Evolutionary conservation across 1,140 invertebrate genomes (phyloP).

Genomic region (Bombyx mandarina): DNA sequence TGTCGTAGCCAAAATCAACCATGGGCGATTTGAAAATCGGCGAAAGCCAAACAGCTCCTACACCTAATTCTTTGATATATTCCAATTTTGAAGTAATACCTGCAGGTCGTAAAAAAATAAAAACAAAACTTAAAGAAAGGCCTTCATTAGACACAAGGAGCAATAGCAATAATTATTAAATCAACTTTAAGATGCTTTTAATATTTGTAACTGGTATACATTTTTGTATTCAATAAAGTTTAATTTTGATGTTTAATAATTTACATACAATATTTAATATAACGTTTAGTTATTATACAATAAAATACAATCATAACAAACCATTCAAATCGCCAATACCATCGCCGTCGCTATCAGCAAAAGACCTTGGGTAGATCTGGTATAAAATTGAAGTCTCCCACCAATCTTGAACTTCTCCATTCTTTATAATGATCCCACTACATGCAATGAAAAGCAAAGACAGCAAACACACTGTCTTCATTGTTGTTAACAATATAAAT

Average conservation of each 20-base stretch:
- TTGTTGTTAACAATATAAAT: slow-evolving; percentile 9
- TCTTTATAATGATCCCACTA: slow-evolving; percentile 24
- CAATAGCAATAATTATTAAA: background rate
- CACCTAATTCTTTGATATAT: slow-evolving; percentile 70
- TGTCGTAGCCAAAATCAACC: slow-evolving; percentile 79
- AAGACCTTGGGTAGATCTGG: slow-evolving; percentile 84
- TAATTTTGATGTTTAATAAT: too few relatives aligned
- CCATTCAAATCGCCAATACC: slow-evolving; percentile 83
- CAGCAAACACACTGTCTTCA: slow-evolving; percentile 32
- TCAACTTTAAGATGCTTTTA: background rate
- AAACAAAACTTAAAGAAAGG: slow-evolving; percentile 3
- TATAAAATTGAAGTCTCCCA: slow-evolving; percentile 83
- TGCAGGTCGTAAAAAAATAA: slow-evolving; percentile 20
- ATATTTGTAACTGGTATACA: background rate
- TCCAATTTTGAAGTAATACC: slow-evolving; percentile 67
- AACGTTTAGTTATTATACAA: background rate
- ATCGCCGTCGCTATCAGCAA: slow-evolving; percentile 80
- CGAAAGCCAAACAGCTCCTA: slow-evolving; percentile 78
- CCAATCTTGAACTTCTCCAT: slow-evolving; percentile 73
- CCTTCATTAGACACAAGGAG: too few relatives aligned
- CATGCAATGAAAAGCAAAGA: slow-evolving; percentile 26
- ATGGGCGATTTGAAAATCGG: slow-evolving; percentile 79
- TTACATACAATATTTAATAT: background rate
- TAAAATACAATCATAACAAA: slow-evolving; percentile 26
- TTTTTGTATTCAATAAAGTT: background rate